These are phyloP conservation scores for Hirtodrosophila trivittata DNA, from an alignment of 2,888 invertebrate species.

Conservation along the genomic window DNA sequence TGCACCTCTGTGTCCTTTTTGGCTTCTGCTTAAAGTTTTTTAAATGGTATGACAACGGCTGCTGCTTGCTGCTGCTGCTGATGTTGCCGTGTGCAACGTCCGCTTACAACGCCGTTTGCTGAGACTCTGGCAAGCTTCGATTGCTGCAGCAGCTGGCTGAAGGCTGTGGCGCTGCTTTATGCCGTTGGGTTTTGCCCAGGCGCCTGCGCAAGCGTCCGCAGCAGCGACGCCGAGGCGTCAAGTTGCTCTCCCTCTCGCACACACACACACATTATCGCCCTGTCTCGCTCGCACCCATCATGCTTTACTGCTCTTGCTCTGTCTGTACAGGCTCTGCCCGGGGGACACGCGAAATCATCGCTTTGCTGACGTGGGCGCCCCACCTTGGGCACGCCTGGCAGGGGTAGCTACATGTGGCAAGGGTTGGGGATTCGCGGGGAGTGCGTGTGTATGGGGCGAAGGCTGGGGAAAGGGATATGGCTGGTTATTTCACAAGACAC, in stretches of 20 bases:
- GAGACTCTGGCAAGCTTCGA: conserved; percentile 60
- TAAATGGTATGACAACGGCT: not conserved
- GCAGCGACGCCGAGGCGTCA: conserved; percentile 22
- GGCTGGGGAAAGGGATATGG: not conserved
- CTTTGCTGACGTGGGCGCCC: conserved; percentile 68
- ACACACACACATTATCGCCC: not conserved
- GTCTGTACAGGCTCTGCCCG: conserved; percentile 67
- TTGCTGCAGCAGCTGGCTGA: conserved; percentile 22
- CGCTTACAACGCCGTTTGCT: conserved; percentile 70
- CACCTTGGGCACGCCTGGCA: conserved; percentile 42
- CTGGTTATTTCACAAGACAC: conserved; percentile 68
- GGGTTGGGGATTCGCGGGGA: no score
- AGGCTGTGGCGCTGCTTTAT: conserved; percentile 40
- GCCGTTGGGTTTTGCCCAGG: conserved; percentile 34
- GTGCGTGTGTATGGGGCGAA: not conserved
- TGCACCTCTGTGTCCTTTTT: conserved; percentile 47
- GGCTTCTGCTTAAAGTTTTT: conserved; percentile 6
- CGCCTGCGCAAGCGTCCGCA: conserved; percentile 58
- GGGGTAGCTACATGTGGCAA: conserved; percentile 19
- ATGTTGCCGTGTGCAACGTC: conserved; percentile 63
- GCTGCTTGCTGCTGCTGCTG: conserved; percentile 1
- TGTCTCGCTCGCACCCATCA: conserved; percentile 19
- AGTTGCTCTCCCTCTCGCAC: conserved; percentile 18
- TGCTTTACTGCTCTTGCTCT: conserved; percentile 12
- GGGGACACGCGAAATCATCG: conserved; percentile 75